Evolutionary conservation across 2,888 invertebrate genomes (phyloP).

Genomic region (Tachina fera): DNA sequence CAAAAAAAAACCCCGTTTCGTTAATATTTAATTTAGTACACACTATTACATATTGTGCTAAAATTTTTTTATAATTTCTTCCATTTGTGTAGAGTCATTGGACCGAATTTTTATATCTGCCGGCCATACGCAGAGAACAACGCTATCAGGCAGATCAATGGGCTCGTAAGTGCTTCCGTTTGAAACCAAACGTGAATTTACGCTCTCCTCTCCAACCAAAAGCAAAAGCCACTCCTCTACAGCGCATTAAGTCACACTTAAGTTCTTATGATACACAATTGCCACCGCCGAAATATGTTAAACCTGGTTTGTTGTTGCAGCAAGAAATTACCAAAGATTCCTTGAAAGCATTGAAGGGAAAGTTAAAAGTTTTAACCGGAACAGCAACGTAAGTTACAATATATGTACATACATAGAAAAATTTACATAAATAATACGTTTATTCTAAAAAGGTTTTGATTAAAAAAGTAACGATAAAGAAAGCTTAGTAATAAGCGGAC

Average conservation of each 20-base stretch:
- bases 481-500: too few relatives aligned
- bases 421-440: too few relatives aligned
- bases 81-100: conserved; percentile 84
- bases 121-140: conserved; percentile 84
- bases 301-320: conserved; percentile 71
- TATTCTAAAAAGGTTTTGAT: too few relatives aligned
- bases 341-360: conserved; percentile 77
- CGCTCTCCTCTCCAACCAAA: conserved; percentile 76
- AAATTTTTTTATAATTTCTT: neutral
- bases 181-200: conserved; percentile 70
- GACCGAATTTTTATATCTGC: conserved; percentile 87
- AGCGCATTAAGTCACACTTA: conserved; percentile 85
- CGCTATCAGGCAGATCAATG: conserved; percentile 84
- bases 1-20: too few relatives aligned
- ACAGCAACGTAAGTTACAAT: conserved; percentile 83
- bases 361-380: conserved; percentile 82
- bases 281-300: conserved; percentile 84
- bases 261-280: conserved; percentile 86
- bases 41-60: too few relatives aligned
- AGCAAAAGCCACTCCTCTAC: conserved; percentile 83
- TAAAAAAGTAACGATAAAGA: too few relatives aligned
- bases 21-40: too few relatives aligned
- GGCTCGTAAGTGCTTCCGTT: conserved; percentile 84
- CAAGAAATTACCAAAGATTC: conserved; percentile 76
- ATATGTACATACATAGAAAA: neutral